phyloP scores from a whole-genome alignment of 2,113 vertebrate species.

The Plecotus auritus region DNA sequence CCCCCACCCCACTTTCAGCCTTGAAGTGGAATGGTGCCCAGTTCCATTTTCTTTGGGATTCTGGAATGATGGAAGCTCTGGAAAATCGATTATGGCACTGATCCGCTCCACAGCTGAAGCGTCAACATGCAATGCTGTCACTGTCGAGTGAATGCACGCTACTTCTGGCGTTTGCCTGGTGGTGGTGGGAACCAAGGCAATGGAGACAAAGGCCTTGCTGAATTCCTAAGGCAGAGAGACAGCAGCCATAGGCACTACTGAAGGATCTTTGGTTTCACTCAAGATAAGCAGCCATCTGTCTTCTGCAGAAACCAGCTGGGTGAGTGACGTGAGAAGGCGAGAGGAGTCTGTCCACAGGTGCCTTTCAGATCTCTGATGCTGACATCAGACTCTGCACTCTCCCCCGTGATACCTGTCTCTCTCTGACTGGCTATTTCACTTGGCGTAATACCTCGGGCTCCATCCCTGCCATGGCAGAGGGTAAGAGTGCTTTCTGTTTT shows the following conservation, averaged over 20 bases:
- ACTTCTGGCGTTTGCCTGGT: not conserved
- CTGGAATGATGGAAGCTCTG: not conserved
- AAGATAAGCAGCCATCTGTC: not conserved
- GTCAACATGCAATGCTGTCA: not conserved
- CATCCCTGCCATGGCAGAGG: no score
- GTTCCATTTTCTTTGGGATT: not conserved
- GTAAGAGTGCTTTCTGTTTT: no score
- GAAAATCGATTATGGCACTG: not conserved
- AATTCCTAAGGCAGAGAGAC: not conserved
- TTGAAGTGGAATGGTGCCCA: not conserved
- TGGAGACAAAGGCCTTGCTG: not conserved
- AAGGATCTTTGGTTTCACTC: not conserved
- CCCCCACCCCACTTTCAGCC: accelerated
- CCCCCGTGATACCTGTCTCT: no score
- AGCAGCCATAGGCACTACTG: not conserved
- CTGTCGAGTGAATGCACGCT: not conserved
- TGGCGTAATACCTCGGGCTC: no score
- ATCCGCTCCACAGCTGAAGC: not conserved
- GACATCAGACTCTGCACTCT: not conserved
- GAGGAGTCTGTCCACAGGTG: not conserved
- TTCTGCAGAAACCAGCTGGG: not conserved
- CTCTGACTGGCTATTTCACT: no score
- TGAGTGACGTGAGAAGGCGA: not conserved
- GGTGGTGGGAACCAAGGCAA: not conserved
- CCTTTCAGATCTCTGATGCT: not conserved